Percentiles rank a stretch among this genome's conserved stretches.
Conservation (phyloP, 2,113 vertebrate species). For the Ptychochromis oligacanthus region DNA sequence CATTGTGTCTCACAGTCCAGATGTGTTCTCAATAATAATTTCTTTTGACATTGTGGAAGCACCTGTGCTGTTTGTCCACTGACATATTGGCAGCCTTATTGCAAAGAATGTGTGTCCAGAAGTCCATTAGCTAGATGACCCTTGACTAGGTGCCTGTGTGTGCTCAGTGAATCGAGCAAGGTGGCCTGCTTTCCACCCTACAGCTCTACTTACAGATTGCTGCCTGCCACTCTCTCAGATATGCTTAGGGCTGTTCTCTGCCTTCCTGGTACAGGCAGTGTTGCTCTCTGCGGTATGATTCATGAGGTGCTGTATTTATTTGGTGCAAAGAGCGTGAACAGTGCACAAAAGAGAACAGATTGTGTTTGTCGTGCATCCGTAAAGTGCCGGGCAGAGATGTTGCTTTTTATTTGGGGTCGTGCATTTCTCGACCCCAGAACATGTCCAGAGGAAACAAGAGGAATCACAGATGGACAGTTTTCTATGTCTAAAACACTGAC, state of each 20-base stretch:
- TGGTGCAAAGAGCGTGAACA: constrained; percentile 76
- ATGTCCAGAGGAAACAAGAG: constrained; percentile 17
- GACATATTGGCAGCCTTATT: constrained; percentile 40
- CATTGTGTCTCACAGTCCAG: background rate
- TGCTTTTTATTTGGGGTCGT: constrained; percentile 49
- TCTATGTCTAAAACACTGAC: background rate
- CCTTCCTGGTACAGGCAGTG: constrained; percentile 47
- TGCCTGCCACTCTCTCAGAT: constrained; percentile 69
- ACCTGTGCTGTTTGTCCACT: constrained; percentile 12
- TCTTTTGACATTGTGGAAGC: constrained; percentile 39
- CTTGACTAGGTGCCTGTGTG: constrained; percentile 57
- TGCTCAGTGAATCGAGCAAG: constrained; percentile 68
- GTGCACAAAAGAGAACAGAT: constrained; percentile 68
- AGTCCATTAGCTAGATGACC: constrained; percentile 72
- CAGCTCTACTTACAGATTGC: constrained; percentile 70
- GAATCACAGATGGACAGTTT: constrained; percentile 2
- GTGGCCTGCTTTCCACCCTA: constrained; percentile 51
- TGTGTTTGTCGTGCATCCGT: constrained; percentile 67
- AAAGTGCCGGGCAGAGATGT: constrained; percentile 47
- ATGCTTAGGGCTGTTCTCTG: constrained; percentile 57
- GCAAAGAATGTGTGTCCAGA: constrained; percentile 45
- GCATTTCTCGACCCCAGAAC: constrained; percentile 43
- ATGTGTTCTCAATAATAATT: constrained; percentile 22
- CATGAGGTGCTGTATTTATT: constrained; percentile 75
- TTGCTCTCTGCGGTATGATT: constrained; percentile 69